These are phyloP conservation scores for Polydrusus cervinus DNA, from an alignment of 2,888 invertebrate species.

Conservation along the genomic window DNA sequence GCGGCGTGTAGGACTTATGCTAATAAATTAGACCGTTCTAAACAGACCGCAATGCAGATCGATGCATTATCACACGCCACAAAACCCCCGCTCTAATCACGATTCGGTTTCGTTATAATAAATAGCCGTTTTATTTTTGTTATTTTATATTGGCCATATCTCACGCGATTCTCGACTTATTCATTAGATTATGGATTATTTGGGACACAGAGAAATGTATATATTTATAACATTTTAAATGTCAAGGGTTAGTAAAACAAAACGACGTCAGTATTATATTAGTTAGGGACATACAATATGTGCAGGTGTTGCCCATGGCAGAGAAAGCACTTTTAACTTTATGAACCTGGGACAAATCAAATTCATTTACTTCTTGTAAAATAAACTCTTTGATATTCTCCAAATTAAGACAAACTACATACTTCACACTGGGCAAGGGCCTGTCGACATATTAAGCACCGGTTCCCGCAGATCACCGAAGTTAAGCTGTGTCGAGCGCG, in stretches of 20 bases:
- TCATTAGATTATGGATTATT: constrained; percentile 33
- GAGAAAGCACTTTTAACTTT: too few species aligned
- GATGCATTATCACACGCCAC: constrained; percentile 68
- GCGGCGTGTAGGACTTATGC: constrained; percentile 71
- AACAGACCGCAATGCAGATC: constrained; percentile 72
- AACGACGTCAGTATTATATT: not conserved
- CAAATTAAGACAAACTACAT: too few species aligned
- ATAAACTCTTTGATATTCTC: too few species aligned
- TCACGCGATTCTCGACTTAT: constrained; percentile 55
- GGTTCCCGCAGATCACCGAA: too few species aligned
- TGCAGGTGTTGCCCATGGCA: too few species aligned
- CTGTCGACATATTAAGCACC: too few species aligned
- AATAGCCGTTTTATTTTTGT: constrained; percentile 56
- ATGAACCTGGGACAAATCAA: too few species aligned
- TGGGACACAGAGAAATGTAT: constrained; percentile 35
- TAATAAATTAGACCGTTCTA: constrained; percentile 72
- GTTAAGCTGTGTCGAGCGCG: too few species aligned
- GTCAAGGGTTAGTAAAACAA: not conserved
- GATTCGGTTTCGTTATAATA: constrained; percentile 61
- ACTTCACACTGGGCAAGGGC: too few species aligned
- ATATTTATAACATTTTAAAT: constrained; percentile 2
- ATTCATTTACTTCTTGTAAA: too few species aligned
- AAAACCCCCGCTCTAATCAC: constrained; percentile 58
- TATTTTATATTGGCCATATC: constrained; percentile 57
- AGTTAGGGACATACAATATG: too few species aligned